These are phyloP conservation scores for Drosophila quinaria DNA, from an alignment of 2,888 invertebrate genomes.

Conservation along the genomic window DNA sequence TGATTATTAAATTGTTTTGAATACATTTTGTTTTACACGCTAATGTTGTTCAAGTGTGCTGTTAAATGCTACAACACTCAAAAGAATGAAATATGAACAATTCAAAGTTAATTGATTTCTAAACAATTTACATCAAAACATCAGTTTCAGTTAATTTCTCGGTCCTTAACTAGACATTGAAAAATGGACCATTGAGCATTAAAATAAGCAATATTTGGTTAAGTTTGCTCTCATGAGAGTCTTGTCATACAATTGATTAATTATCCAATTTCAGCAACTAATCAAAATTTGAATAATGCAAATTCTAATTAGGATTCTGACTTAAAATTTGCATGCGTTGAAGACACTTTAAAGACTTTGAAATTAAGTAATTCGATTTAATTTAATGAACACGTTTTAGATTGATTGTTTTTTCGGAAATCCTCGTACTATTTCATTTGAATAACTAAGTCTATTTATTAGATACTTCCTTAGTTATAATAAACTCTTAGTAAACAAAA, in stretches of 20 bases:
- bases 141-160: not conserved
- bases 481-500: too few species aligned
- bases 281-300: conserved; percentile 14
- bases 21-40: conserved; percentile 2
- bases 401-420: not conserved
- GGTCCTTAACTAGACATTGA: not conserved
- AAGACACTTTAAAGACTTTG: not conserved
- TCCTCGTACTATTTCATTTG: not conserved
- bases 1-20: conserved; percentile 48
- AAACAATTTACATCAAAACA: too few species aligned
- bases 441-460: not conserved
- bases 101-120: too few species aligned
- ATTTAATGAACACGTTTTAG: not conserved
- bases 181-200: not conserved
- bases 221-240: not conserved
- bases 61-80: conserved; percentile 24
- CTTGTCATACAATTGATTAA: conserved; percentile 16
- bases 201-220: too few species aligned
- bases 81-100: not conserved
- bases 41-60: conserved; percentile 25
- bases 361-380: not conserved
- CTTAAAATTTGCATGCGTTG: conserved; percentile 2
- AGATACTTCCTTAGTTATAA: too few species aligned
- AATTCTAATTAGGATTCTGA: conserved; percentile 12
- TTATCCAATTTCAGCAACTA: conserved; percentile 17